Conservation (phyloP, 2,888 invertebrate species). For the Platypus cylindrus region DNA sequence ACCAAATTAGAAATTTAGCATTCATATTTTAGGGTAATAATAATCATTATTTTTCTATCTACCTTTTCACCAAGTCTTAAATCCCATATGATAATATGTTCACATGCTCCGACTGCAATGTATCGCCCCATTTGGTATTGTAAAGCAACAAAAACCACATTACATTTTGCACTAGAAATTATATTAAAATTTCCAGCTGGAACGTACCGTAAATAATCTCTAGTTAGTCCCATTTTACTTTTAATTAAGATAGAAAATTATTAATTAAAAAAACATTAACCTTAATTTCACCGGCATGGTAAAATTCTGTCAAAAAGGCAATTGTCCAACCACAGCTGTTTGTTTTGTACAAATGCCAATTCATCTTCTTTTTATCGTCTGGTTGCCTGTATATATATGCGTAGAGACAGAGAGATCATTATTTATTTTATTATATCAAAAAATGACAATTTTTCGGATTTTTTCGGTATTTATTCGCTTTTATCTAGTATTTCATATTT, state of each 20-base stretch:
- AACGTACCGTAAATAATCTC: slow-evolving; percentile 84
- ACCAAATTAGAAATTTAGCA: no score
- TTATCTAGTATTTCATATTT: no score
- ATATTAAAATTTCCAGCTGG: slow-evolving; percentile 79
- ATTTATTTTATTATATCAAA: no score
- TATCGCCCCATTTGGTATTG: slow-evolving; percentile 69
- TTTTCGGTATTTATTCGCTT: no score
- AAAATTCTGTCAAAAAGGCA: background rate
- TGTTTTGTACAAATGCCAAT: no score
- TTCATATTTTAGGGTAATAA: background rate
- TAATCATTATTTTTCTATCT: slow-evolving; percentile 16
- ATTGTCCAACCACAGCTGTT: background rate
- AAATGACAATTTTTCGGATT: no score
- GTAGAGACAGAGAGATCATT: no score
- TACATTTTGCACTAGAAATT: slow-evolving; percentile 68
- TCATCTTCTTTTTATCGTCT: no score
- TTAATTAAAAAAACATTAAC: background rate
- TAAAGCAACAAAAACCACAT: slow-evolving; percentile 65
- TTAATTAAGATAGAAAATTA: background rate
- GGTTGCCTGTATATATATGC: no score
- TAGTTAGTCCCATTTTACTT: slow-evolving; percentile 73
- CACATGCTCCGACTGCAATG: slow-evolving; percentile 85
- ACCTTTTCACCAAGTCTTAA: slow-evolving; percentile 73
- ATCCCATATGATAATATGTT: slow-evolving; percentile 92
- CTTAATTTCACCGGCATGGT: slow-evolving; percentile 14